A percentile compares a stretch with the other conserved stretches of the same genome.
phyloP scores from a whole-genome alignment of 2,797 vertebrate genomes.

The Sebastes baramenuke region DNA sequence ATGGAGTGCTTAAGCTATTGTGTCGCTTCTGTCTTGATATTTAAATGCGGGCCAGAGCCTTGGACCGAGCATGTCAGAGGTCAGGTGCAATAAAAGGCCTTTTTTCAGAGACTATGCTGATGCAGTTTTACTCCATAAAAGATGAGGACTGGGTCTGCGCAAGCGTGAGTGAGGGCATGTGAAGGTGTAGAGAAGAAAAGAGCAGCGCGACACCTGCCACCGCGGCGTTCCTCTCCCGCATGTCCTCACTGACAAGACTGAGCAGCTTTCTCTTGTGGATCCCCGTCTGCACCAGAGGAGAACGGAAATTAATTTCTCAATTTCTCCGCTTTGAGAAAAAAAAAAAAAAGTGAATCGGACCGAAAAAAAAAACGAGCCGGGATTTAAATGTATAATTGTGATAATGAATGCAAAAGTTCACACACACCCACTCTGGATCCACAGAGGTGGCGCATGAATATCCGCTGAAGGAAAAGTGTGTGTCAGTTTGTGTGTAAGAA shows the following conservation, averaged over 20 bases:
- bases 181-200: slow-evolving; percentile 35
- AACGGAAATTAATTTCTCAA: slow-evolving; percentile 61
- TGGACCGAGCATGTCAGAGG: slow-evolving; percentile 47
- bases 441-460: slow-evolving; percentile 33
- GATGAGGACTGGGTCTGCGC: slow-evolving; percentile 45
- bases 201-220: slow-evolving; percentile 45
- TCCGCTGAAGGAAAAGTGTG: neutral
- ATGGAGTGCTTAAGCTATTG: slow-evolving; percentile 36
- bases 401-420: slow-evolving; percentile 62
- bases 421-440: slow-evolving; percentile 21
- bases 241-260: slow-evolving; percentile 31
- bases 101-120: slow-evolving; percentile 53
- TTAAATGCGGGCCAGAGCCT: slow-evolving; percentile 59
- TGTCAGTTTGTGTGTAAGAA: slow-evolving; percentile 16
- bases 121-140: slow-evolving; percentile 58
- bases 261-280: slow-evolving; percentile 34
- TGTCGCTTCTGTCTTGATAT: slow-evolving; percentile 60
- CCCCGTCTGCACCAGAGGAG: slow-evolving; percentile 4
- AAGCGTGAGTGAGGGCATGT: slow-evolving; percentile 29
- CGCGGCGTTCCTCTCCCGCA: slow-evolving; percentile 13
- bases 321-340: slow-evolving; percentile 1
- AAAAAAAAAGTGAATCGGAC: slow-evolving; percentile 14
- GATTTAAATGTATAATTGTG: slow-evolving; percentile 65
- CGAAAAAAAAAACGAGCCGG: slow-evolving; percentile 25
- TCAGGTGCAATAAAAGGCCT: slow-evolving; percentile 55